Evolutionary conservation across 2,113 vertebrate genomes (phyloP), one percentile per base, ranked within the genome.

Genomic region (Gnathonemus longibarbis): DNA sequence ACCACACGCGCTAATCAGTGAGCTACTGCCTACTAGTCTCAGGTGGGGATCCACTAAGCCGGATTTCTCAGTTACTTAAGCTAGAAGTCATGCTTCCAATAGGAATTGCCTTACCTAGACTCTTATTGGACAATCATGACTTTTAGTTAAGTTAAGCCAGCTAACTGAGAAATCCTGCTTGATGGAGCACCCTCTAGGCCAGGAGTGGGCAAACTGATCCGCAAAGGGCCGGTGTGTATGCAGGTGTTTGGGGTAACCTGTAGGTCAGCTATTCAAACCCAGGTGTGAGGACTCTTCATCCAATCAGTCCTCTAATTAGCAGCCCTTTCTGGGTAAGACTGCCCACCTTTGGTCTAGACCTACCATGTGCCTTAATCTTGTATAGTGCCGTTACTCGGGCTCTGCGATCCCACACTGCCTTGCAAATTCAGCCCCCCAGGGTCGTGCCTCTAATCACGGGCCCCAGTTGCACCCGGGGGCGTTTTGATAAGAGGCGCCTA

Each of bases 401-500:
- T 17, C 17, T 9, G 8, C 0, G 17, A 17, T 56, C 31, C 50
- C 21, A 7, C 3, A 13, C n/a, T 52, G 49, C 27, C 46, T 52
- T 17, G 49, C 48, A 35, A 11, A 39, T 13, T 87, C 85, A 31
- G 24, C 85, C 3, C 27, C 50, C 5, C 10, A 3, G 87, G 17
- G 35, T 39, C 83, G 80, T 77, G 89, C 46, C 88, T 90, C 88
- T 96, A 95, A 97, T 97, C 96, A 92, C 74, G 0, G 19, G 88
- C 6, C 89, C 91, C 97, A 97, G 96, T 11, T 9, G 92, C 90
- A 58, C 58, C 62, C 3, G 84, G 3, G 45, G 35, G 9, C 31
- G 9, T 31, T 89, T 86, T 42, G 97, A 97, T 97, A 97, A 95
- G 93, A 91, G 89, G 53, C 9, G 77, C 15, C 62, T 53, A 58